Evolutionary conservation across 2,113 vertebrate species (phyloP).

Genomic region (Albula goreensis): DNA sequence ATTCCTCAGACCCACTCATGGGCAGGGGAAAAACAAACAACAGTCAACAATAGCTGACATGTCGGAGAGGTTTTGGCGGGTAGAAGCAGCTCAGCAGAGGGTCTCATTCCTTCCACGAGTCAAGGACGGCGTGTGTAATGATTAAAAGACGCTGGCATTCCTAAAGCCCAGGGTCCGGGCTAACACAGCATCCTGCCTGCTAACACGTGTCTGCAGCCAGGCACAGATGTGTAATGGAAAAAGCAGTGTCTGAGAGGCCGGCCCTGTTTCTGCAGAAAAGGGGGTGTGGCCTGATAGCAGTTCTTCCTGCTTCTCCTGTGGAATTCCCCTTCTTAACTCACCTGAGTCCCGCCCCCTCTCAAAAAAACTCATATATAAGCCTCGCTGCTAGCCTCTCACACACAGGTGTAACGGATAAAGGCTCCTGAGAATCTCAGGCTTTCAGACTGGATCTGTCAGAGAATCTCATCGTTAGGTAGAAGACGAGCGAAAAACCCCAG

Average conservation of each 20-base stretch:
- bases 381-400: background rate
- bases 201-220: background rate
- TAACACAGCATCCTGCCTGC: background rate
- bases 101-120: background rate
- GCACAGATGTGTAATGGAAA: background rate
- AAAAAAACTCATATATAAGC: background rate
- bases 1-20: background rate
- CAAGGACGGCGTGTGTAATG: constrained; percentile 20
- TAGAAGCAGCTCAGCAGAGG: background rate
- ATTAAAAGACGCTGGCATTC: background rate
- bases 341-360: constrained; percentile 43
- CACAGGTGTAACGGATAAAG: background rate
- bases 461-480: background rate
- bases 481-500: background rate
- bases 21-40: constrained; percentile 16
- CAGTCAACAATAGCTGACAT: background rate
- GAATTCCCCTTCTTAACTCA: constrained; percentile 66
- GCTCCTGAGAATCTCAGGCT: constrained; percentile 5
- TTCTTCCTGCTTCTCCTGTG: constrained; percentile 41
- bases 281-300: constrained; percentile 33
- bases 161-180: background rate
- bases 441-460: background rate
- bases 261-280: constrained; percentile 15
- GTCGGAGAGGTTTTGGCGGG: background rate
- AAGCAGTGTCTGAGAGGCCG: background rate